phyloP scores from a whole-genome alignment of 2,113 vertebrate species.

The Hypomesus transpacificus region DNA sequence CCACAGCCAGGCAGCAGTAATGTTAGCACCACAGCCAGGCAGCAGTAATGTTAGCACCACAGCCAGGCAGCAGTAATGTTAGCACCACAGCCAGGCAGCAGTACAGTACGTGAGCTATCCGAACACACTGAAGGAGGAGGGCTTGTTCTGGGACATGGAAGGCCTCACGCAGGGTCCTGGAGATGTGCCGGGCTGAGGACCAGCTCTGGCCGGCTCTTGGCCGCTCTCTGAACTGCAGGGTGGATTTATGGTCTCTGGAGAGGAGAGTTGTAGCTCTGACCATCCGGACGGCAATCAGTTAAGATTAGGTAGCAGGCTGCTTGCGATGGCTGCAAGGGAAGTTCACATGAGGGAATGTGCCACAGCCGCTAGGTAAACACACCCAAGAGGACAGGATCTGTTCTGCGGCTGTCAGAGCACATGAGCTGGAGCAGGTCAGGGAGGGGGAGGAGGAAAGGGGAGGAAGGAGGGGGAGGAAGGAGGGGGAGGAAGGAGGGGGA shows the following conservation, averaged over 20 bases:
- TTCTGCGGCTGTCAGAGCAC: neutral
- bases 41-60: too few relatives aligned
- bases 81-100: too few relatives aligned
- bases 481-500: constrained; percentile 23
- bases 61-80: too few relatives aligned
- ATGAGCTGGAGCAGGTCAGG: too few relatives aligned
- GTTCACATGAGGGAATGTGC: constrained; percentile 27
- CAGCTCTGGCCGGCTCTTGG: constrained; percentile 9
- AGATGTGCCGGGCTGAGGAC: too few relatives aligned
- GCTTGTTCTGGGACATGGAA: constrained; percentile 7
- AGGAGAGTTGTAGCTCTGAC: constrained; percentile 28
- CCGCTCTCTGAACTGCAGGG: constrained; percentile 12
- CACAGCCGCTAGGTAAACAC: constrained; percentile 40
- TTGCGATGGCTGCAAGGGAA: constrained; percentile 24
- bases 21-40: too few relatives aligned
- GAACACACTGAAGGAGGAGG: constrained; percentile 6
- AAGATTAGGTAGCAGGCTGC: constrained; percentile 30
- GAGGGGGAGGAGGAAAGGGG: too few relatives aligned
- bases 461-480: too few relatives aligned
- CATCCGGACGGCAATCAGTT: constrained; percentile 33
- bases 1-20: too few relatives aligned
- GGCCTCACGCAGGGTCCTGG: constrained; percentile 18
- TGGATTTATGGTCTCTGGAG: constrained; percentile 39
- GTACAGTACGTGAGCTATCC: constrained; percentile 1
- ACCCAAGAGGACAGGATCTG: neutral